These are phyloP conservation scores for Oligia fasciuncula DNA, from an alignment of 2,888 invertebrate genomes.

Conservation along the genomic window DNA sequence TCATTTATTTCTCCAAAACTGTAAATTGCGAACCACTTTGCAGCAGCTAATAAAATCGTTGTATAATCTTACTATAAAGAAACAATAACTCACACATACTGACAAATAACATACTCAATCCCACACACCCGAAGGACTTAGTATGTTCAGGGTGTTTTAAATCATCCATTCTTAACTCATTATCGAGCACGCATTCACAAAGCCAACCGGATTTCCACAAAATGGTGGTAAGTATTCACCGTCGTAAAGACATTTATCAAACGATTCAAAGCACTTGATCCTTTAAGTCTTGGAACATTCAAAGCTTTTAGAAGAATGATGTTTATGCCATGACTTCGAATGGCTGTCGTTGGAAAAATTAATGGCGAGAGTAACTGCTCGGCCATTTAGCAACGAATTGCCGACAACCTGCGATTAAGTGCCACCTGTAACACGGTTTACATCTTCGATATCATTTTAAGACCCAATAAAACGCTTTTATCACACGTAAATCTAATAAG, in stretches of 20 bases:
- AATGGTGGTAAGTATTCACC: slow-evolving; percentile 66
- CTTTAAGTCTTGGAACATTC: slow-evolving; percentile 73
- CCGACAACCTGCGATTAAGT: slow-evolving; percentile 72
- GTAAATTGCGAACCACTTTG: not conserved
- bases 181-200: slow-evolving; percentile 62
- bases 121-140: not conserved
- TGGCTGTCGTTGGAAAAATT: slow-evolving; percentile 81
- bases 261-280: slow-evolving; percentile 78
- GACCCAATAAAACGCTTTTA: slow-evolving; percentile 68
- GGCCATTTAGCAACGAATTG: slow-evolving; percentile 77
- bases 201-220: slow-evolving; percentile 61
- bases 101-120: slow-evolving; percentile 12
- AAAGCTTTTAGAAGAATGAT: slow-evolving; percentile 75
- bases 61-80: not conserved
- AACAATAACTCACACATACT: no score
- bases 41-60: not conserved
- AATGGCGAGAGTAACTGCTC: slow-evolving; percentile 75
- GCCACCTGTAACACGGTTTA: slow-evolving; percentile 71
- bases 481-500: slow-evolving; percentile 49
- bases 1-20: no score
- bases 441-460: slow-evolving; percentile 72
- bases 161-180: slow-evolving; percentile 59
- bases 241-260: slow-evolving; percentile 77
- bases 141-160: slow-evolving; percentile 31
- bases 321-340: slow-evolving; percentile 78